Evolutionary conservation across 2,113 vertebrate genomes (phyloP).

Genomic region (Caloenas nicobarica): DNA sequence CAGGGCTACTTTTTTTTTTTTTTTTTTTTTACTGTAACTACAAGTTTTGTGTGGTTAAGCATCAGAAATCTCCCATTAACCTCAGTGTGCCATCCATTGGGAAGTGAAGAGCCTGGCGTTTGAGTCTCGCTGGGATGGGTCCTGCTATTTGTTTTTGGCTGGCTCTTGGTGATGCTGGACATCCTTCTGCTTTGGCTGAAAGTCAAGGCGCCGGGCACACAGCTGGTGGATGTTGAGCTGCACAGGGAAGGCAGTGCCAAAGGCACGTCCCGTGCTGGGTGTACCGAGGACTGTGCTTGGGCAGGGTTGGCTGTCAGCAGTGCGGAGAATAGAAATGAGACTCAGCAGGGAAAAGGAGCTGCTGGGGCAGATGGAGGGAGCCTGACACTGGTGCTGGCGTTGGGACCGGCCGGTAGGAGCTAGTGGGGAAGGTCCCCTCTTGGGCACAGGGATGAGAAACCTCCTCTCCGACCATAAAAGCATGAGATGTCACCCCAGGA

Average conservation of each 20-base stretch:
- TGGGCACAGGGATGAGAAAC: not conserved
- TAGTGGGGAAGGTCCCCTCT: not conserved
- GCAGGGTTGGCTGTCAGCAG: constrained; percentile 49
- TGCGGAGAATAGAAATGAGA: constrained; percentile 74
- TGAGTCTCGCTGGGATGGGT: rapidly evolving
- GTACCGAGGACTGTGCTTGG: not conserved
- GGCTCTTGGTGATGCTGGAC: not conserved
- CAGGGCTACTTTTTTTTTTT: not conserved
- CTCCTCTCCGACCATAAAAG: not conserved
- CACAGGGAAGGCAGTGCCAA: not conserved
- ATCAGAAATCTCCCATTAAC: not conserved
- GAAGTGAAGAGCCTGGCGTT: not conserved
- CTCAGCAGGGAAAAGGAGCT: not conserved
- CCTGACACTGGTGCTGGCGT: not conserved
- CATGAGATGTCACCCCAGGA: not conserved
- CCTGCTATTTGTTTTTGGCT: not conserved
- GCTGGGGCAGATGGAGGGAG: constrained; percentile 11
- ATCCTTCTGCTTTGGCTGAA: not conserved
- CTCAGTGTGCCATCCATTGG: not conserved
- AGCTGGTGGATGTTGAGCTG: not conserved
- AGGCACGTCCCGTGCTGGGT: not conserved
- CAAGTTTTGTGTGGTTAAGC: not conserved
- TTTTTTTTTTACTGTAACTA: not conserved
- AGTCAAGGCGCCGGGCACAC: not conserved
- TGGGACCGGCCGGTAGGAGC: not conserved